phyloP scores from a whole-genome alignment of 2,113 vertebrate species.

The Hydrochoerus hydrochaeris region DNA sequence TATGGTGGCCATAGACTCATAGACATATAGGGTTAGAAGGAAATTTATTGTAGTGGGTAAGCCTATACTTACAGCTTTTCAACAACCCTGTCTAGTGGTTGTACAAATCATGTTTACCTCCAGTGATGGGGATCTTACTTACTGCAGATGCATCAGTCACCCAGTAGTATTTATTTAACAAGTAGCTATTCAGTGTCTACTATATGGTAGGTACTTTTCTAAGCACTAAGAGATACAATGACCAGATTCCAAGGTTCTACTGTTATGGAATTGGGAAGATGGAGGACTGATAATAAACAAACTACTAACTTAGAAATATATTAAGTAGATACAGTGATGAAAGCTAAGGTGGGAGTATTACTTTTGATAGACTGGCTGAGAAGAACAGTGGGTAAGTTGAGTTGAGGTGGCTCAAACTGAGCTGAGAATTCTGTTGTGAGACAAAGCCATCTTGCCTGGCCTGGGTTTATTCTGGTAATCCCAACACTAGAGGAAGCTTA shows the following conservation, averaged over 20 bases:
- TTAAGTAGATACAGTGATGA: neutral
- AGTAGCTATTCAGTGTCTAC: neutral
- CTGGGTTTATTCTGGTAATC: neutral
- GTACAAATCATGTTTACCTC: neutral
- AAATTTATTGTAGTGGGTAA: neutral
- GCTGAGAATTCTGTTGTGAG: neutral
- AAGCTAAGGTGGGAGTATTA: neutral
- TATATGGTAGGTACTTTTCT: neutral
- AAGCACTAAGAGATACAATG: neutral
- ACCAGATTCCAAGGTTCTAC: neutral
- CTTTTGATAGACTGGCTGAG: neutral
- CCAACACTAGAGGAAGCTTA: neutral
- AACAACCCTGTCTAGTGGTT: neutral
- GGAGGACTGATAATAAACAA: neutral
- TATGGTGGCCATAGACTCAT: neutral
- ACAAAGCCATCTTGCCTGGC: neutral
- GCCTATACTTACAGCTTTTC: neutral
- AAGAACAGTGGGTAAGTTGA: neutral
- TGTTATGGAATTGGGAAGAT: neutral
- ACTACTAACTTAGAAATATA: neutral
- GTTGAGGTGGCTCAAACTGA: neutral
- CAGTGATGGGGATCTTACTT: neutral
- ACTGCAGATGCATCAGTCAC: neutral
- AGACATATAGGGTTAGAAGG: neutral
- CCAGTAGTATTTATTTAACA: neutral